Evolutionary conservation across 2,113 vertebrate species (phyloP).

Genomic region (Stigmatopora nigra): DNA sequence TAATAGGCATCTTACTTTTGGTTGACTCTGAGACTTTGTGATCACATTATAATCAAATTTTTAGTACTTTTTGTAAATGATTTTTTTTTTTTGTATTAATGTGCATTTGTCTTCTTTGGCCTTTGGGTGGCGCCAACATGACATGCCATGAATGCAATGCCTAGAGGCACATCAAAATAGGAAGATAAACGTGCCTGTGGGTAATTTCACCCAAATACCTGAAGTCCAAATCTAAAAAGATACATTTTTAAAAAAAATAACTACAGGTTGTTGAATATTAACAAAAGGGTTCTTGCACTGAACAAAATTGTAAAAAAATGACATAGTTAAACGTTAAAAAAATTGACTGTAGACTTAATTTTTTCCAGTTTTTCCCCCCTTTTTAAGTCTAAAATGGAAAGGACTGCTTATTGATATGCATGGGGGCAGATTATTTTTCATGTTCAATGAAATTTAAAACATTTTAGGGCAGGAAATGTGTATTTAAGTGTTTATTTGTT

Average conservation of each 20-base stretch:
- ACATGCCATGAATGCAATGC: constrained; percentile 42
- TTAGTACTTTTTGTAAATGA: background rate
- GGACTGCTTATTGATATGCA: too few species aligned
- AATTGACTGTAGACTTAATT: too few species aligned
- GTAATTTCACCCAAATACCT: constrained; percentile 23
- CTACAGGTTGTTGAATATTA: background rate
- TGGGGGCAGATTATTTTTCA: too few species aligned
- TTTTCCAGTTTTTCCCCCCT: too few species aligned
- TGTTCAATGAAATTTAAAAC: background rate
- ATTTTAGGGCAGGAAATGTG: constrained; percentile 6
- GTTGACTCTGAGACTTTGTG: background rate
- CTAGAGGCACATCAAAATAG: constrained; percentile 25
- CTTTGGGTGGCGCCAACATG: constrained; percentile 65
- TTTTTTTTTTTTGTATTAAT: background rate
- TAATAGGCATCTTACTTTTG: background rate
- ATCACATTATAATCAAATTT: background rate
- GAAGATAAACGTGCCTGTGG: constrained; percentile 1
- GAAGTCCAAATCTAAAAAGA: background rate
- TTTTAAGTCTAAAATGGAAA: too few species aligned
- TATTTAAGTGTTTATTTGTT: constrained; percentile 7
- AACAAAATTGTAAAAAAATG: background rate
- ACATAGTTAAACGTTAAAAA: too few species aligned
- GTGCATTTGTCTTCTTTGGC: constrained; percentile 35
- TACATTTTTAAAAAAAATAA: too few species aligned
- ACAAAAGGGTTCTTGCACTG: background rate